Base-by-base conservation (phyloP, 2,888 invertebrate species). In the Dimorphilus gyrociliatus region DNA sequence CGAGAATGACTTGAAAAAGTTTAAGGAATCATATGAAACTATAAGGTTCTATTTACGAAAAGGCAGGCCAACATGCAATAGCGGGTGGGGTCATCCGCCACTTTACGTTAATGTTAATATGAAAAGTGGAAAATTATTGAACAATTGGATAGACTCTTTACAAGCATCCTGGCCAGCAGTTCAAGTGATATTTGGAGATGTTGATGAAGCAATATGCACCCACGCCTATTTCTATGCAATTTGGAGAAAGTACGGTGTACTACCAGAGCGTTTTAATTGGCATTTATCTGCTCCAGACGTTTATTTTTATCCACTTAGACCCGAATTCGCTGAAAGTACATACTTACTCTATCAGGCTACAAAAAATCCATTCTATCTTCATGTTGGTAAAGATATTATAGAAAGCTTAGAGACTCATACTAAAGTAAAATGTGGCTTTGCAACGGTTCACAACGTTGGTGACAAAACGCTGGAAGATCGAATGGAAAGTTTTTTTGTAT, bases 401-500 rank as follows among this genome's bases (percentile, higher is more conserved):
- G 55, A 67, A 33, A 68, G 61, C 42, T 49, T 71, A 14, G 65
- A 69, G 39, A 56, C 61, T 18, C 59, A 66, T 42, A 64, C 70
- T 2, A 66, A 62, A 53, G 66, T 65, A 4, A 55, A 65, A 39
- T 74, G 73, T 58, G 73, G 74, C 2, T 73, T 70, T 55, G 72
- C 72, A 8, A 74, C 73, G 3, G 67, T 73, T 12, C 73, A 73
- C 53, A 69, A 70, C 56, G 73, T 74, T 6, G 48, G 60, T 15
- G 71, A 70, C 35, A 71, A 69, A 52, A 66, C 66, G 35, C 50
- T 70, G 23, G 73, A 73, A 51, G 72, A 72, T 46, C 52, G 73
- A 31, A 73, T 73, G 72, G 73, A 74, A 48, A 71, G 71, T 38
- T 73, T 73, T 50, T 74, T 73, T 50, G 55, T 73, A 5, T 69